These are phyloP conservation scores for Leucophenga maculata DNA, from an alignment of 2,888 invertebrate species.

Conservation along the genomic window DNA sequence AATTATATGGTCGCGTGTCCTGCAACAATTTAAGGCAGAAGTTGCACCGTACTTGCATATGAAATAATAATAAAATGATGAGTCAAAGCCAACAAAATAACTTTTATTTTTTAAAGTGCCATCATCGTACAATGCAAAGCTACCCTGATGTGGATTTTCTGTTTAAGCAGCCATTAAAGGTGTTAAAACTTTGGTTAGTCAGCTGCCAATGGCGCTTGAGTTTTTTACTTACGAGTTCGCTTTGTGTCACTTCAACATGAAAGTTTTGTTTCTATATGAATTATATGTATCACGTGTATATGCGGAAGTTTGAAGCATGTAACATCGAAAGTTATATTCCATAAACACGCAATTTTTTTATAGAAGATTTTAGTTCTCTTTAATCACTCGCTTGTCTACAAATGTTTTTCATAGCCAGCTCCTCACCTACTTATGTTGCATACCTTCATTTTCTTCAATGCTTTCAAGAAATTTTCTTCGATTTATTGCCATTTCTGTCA, in stretches of 20 bases:
- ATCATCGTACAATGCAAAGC: background rate
- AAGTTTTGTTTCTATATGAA: background rate
- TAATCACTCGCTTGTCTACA: too few species aligned
- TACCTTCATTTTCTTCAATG: too few species aligned
- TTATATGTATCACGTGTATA: too few species aligned
- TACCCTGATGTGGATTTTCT: background rate
- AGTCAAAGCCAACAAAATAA: slow-evolving; percentile 7
- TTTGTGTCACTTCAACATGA: too few species aligned
- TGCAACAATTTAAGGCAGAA: slow-evolving; percentile 39
- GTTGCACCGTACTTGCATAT: background rate
- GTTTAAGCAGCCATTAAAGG: background rate
- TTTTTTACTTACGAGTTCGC: background rate
- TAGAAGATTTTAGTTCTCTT: too few species aligned
- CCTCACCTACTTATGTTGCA: too few species aligned
- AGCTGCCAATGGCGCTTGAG: background rate
- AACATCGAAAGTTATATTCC: too few species aligned
- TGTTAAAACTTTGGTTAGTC: slow-evolving; percentile 20
- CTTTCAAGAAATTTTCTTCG: too few species aligned
- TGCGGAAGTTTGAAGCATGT: too few species aligned
- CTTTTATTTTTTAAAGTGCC: background rate
- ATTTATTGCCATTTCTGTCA: too few species aligned
- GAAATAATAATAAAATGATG: slow-evolving; percentile 14
- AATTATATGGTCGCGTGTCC: slow-evolving; percentile 64
- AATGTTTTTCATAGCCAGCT: too few species aligned
- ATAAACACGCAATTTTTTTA: too few species aligned